These are phyloP conservation scores for Botia kubotai DNA, from an alignment of 2,797 vertebrate species.

Conservation along the genomic window DNA sequence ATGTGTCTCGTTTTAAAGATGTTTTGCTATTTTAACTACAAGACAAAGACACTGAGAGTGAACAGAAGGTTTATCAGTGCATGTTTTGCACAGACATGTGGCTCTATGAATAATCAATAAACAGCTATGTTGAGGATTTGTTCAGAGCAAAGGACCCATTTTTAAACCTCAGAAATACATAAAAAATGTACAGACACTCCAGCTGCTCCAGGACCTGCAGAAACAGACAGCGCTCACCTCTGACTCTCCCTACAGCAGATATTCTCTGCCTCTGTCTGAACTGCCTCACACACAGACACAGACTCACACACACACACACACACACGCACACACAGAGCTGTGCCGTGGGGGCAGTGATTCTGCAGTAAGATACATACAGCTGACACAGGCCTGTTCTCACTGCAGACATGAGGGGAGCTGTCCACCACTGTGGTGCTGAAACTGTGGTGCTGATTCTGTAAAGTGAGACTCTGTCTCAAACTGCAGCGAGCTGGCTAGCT, in stretches of 20 bases:
- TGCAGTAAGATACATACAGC: not conserved
- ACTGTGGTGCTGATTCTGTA: not conserved
- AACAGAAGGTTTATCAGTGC: not conserved
- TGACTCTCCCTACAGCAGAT: not conserved
- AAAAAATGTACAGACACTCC: not conserved
- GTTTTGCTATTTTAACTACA: not conserved
- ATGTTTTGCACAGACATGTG: no score
- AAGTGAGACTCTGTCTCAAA: not conserved
- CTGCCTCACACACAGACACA: not conserved
- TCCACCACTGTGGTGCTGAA: constrained; percentile 28
- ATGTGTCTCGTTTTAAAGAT: no score
- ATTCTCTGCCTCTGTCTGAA: not conserved
- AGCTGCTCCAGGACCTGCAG: not conserved
- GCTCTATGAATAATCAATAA: not conserved
- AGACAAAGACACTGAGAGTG: not conserved
- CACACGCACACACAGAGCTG: not conserved
- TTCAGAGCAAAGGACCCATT: not conserved
- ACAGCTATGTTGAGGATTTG: not conserved
- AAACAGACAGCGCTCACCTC: not conserved
- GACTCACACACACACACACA: not conserved
- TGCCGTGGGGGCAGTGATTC: not conserved
- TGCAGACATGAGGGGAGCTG: not conserved
- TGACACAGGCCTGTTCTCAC: not conserved
- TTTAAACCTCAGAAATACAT: not conserved
- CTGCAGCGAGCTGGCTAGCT: not conserved